phyloP scores from a whole-genome alignment of 2,888 invertebrate genomes.

The Eugnorisma glareosa region DNA sequence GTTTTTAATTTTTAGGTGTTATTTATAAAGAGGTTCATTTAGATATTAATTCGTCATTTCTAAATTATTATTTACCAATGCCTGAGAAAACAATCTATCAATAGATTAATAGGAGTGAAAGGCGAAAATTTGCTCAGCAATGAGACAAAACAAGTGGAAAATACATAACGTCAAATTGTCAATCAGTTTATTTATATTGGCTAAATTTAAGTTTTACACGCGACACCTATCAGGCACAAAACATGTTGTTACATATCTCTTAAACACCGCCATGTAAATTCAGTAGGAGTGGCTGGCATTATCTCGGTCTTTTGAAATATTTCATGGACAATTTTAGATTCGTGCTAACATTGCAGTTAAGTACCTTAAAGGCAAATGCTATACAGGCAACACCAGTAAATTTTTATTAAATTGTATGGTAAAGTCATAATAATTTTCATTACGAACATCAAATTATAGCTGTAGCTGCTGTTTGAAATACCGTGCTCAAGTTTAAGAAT shows the following conservation, averaged over 20 bases:
- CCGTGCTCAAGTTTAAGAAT: background rate
- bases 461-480: background rate
- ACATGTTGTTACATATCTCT: background rate
- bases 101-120: background rate
- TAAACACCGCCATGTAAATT: constrained; percentile 27
- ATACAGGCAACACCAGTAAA: background rate
- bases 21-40: background rate
- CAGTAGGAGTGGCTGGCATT: constrained; percentile 28
- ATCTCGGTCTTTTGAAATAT: constrained; percentile 38
- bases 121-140: background rate
- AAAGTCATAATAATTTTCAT: background rate
- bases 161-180: background rate
- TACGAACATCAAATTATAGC: background rate
- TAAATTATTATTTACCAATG: background rate
- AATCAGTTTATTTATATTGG: background rate
- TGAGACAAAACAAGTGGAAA: background rate
- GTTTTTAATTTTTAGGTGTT: background rate
- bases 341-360: constrained; percentile 13
- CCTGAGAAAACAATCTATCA: background rate
- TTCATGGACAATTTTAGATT: constrained; percentile 48
- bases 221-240: background rate
- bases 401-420: background rate
- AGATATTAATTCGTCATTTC: background rate
- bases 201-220: background rate
- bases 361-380: constrained; percentile 6